These are phyloP conservation scores for Pangasius krempfi DNA, from an alignment of 2,797 vertebrate species.

Conservation along the genomic window DNA sequence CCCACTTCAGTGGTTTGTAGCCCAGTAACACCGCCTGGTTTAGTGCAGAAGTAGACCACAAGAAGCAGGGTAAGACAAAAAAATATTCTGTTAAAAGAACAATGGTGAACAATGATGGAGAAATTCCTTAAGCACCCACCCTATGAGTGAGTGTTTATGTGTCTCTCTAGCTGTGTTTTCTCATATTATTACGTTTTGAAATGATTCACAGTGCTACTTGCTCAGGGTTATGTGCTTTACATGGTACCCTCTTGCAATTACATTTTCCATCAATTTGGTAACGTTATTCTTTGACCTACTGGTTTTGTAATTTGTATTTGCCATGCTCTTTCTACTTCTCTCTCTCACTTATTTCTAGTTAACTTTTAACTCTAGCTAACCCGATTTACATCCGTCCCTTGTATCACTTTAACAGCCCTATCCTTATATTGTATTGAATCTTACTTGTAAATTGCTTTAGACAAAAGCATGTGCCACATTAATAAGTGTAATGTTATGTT, in stretches of 20 bases:
- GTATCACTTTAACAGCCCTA: neutral
- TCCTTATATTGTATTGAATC: neutral
- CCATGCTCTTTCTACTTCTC: neutral
- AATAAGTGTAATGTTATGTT: neutral
- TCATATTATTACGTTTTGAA: neutral
- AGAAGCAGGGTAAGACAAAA: neutral
- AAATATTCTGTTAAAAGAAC: neutral
- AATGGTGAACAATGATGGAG: neutral
- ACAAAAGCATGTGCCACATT: neutral
- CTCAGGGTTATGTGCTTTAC: neutral
- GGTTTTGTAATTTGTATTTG: neutral
- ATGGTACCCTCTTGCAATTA: neutral
- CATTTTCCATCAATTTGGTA: neutral
- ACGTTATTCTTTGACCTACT: neutral
- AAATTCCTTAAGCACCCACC: neutral
- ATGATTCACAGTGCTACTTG: neutral
- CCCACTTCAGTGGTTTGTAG: conserved; percentile 80
- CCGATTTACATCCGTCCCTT: neutral
- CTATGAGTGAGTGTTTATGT: neutral
- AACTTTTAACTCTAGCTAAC: no score
- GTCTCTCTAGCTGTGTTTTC: neutral
- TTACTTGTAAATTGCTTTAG: neutral
- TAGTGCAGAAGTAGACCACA: conserved; percentile 16
- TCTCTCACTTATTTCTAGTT: neutral
- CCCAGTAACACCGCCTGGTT: conserved; percentile 85